Evolutionary conservation across 2,797 vertebrate genomes (phyloP), one percentile per base, ranked within the genome.

Genomic region (Argya squamiceps): DNA sequence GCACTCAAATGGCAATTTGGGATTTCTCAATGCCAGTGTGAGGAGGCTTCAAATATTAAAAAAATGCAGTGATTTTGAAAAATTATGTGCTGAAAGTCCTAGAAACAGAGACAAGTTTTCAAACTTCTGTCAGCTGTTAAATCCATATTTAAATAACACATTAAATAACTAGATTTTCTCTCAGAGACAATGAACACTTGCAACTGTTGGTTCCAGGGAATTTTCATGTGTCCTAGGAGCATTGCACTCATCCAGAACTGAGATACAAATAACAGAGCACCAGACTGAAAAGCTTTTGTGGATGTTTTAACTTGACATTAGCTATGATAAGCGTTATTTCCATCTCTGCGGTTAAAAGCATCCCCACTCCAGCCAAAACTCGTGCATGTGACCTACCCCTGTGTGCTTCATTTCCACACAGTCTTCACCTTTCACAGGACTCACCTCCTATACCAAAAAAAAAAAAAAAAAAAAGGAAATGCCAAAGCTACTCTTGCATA

Each of bases 401-500:
- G 4, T 2, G 18, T 2, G 10, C 12, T 62, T 78, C 32, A 13
- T 58, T 76, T 84, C 43, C 70, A 44, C 13, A 39, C 49, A 58
- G 16, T 37, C 70, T 65, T 34, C 80, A 63, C 55, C 14, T 88
- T 77, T 65, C 64, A 53, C 62, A 80, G 75, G 21, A 55, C 88
- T 84, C 74, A 1, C 36, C 67, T 84, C 64, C 60, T 49, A 19
- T 26, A 46, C 24, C 9, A 37, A 37, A 37, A 37, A 46, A 37
- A 46, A 37, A 37, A 37, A 37, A 37, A 12, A 37, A 37, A 46
- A 70, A 62, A 93, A 91, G 81, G 89, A 96, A 95, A 96, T 94
- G 75, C 91, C 84, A 83, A 82, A 88, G 69, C 81, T 84, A 41
- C 73, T 84, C 84, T 94, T 94, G 80, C 88, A 76, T 87, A 46